Evolutionary conservation across 2,797 vertebrate species (phyloP).

Genomic region (Urosaurus nigricauda): DNA sequence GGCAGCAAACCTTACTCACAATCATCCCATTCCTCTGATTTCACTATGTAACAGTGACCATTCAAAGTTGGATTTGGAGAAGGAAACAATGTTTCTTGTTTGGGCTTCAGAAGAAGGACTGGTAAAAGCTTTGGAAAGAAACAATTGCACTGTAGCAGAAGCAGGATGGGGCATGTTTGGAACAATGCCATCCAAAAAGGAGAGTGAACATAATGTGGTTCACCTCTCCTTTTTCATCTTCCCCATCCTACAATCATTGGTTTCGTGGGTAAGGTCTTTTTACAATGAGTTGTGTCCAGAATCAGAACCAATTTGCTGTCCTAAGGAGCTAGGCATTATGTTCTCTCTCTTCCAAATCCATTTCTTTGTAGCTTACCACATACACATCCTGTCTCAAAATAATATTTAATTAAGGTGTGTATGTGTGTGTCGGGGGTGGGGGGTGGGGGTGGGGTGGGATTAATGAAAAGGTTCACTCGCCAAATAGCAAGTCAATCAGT

Average conservation of each 20-base stretch:
- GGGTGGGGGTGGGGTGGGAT: background rate
- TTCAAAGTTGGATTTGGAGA: background rate
- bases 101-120: background rate
- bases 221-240: background rate
- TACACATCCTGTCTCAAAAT: conserved; percentile 34
- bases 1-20: background rate
- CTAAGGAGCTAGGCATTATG: background rate
- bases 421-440: no score
- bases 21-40: background rate
- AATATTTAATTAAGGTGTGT: conserved; percentile 58
- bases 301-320: accelerated
- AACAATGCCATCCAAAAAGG: background rate
- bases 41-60: background rate
- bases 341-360: background rate
- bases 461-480: conserved; percentile 57
- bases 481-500: conserved; percentile 49
- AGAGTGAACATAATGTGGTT: background rate
- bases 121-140: background rate
- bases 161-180: background rate
- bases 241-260: background rate
- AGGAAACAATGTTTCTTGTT: background rate
- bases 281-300: background rate
- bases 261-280: background rate
- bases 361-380: conserved; percentile 49
- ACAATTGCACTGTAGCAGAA: background rate